Conservation (phyloP, 1,140 invertebrate genomes). For the Drosophila ogumai region DNA sequence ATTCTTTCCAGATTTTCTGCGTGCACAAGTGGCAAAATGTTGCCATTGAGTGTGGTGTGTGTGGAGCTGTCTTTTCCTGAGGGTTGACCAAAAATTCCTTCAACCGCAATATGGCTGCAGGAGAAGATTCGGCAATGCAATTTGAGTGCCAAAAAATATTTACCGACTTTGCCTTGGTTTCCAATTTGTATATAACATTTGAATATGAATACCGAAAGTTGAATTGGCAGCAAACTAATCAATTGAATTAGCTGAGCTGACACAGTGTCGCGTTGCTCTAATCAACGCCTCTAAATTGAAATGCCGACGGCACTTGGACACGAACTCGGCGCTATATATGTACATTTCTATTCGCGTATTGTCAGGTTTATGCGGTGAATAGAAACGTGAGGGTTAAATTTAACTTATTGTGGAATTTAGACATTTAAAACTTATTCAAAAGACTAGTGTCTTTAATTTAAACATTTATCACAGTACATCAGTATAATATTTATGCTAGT, state of each 20-base stretch:
- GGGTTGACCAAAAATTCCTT: conserved; percentile 13
- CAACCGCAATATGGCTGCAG: conserved; percentile 18
- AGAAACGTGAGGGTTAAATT: not conserved
- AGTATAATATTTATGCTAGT: not conserved
- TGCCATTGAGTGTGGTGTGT: conserved; percentile 30
- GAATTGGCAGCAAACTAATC: conserved; percentile 60
- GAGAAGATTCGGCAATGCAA: conserved; percentile 42
- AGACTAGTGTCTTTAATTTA: not conserved
- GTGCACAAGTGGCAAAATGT: conserved; percentile 73
- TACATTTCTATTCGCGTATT: conserved; percentile 10
- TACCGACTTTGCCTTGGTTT: conserved; percentile 11
- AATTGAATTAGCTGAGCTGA: conserved; percentile 68
- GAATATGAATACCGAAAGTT: conserved; percentile 12
- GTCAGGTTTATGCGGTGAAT: conserved; percentile 26
- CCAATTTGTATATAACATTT: conserved; percentile 20
- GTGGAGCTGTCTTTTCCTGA: not conserved
- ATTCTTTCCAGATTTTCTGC: conserved; percentile 63
- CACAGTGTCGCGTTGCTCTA: conserved; percentile 30
- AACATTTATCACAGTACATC: not conserved
- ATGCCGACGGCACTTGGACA: conserved; percentile 43
- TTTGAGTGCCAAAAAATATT: conserved; percentile 44
- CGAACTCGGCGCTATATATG: conserved; percentile 17
- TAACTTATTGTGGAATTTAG: not conserved
- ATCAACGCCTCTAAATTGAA: conserved; percentile 55
- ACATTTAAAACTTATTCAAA: not conserved